phyloP scores from a whole-genome alignment of 1,140 invertebrate species.

The Gonioctena quinquepunctata region DNA sequence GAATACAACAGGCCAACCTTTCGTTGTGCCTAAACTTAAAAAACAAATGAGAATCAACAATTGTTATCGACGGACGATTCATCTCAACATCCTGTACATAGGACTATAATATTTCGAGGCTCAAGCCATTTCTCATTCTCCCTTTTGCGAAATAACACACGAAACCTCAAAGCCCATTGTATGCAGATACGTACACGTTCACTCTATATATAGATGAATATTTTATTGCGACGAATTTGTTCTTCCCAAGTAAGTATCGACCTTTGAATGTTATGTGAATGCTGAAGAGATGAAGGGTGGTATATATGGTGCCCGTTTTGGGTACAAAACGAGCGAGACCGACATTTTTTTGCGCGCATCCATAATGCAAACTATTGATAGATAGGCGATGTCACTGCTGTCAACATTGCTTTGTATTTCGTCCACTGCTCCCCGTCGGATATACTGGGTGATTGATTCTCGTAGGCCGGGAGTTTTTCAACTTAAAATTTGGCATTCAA shows the following conservation, averaged over 20 bases:
- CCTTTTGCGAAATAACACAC: not conserved
- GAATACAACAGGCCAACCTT: too few relatives aligned
- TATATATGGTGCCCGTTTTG: not conserved
- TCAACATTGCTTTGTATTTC: too few relatives aligned
- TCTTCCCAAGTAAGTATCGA: constrained; percentile 7
- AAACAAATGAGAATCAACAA: too few relatives aligned
- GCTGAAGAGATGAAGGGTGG: constrained; percentile 13
- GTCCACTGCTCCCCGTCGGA: too few relatives aligned
- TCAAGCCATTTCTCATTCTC: not conserved
- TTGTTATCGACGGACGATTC: too few relatives aligned
- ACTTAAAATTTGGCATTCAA: too few relatives aligned
- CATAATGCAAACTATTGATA: not conserved
- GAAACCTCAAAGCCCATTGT: constrained; percentile 20
- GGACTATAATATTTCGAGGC: not conserved
- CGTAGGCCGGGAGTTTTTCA: too few relatives aligned
- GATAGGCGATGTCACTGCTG: too few relatives aligned
- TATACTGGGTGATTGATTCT: too few relatives aligned
- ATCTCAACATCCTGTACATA: not conserved
- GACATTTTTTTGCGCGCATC: constrained; percentile 1
- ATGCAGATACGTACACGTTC: constrained; percentile 33
- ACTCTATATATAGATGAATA: constrained; percentile 37
- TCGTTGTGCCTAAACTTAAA: too few relatives aligned
- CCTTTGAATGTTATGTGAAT: constrained; percentile 9
- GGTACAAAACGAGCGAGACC: not conserved
- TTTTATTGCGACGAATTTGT: constrained; percentile 28